These are phyloP conservation scores for Rhea americana DNA, from an alignment of 2,113 vertebrate genomes.

Conservation along the genomic window DNA sequence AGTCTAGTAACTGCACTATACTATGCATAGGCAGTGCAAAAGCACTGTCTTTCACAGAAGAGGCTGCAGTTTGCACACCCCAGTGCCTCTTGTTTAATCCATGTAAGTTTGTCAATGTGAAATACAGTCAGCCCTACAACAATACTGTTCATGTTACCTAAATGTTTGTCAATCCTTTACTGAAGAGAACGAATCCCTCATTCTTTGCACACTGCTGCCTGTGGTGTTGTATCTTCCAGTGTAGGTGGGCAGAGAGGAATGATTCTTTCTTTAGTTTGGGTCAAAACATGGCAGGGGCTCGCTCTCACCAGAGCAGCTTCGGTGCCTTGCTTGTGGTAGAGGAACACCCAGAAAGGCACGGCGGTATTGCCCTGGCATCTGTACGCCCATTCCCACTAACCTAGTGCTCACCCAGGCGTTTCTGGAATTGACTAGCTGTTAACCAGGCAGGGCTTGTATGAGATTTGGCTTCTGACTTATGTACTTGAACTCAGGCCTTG, in stretches of 20 bases:
- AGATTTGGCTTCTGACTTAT: background rate
- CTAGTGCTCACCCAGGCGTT: no score
- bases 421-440: background rate
- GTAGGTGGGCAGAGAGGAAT: background rate
- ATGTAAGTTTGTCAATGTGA: background rate
- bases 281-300: background rate
- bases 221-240: background rate
- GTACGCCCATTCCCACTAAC: no score
- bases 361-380: background rate
- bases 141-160: background rate
- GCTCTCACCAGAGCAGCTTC: background rate
- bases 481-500: background rate
- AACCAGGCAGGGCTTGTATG: background rate
- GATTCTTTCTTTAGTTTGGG: background rate
- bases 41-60: background rate
- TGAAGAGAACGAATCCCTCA: constrained; percentile 23
- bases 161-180: constrained; percentile 22
- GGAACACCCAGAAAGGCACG: background rate
- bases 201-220: background rate
- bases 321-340: background rate
- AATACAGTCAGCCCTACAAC: background rate
- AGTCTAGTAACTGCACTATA: fast-evolving
- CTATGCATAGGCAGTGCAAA: fast-evolving
- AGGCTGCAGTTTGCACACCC: background rate
- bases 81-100: background rate